Percentiles rank a stretch among this genome's conserved stretches.
Conservation (phyloP, 2,888 invertebrate species). For the Thymelicus lineola region DNA sequence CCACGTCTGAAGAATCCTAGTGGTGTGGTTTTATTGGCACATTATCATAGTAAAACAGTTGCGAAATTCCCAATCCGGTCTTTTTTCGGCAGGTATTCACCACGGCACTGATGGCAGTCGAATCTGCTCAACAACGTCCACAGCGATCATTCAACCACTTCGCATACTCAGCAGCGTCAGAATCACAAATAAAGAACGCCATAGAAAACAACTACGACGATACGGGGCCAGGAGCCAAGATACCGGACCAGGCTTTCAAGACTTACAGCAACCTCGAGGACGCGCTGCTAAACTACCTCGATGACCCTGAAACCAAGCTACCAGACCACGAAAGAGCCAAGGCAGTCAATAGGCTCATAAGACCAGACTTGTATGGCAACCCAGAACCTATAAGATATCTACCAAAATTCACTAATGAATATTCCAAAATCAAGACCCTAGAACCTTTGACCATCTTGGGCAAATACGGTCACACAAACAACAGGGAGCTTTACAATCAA, state of each 20-base stretch:
- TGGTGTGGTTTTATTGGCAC: too few species aligned
- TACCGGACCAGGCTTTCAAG: slow-evolving; percentile 64
- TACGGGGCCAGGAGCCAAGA: slow-evolving; percentile 75
- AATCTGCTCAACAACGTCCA: slow-evolving; percentile 20
- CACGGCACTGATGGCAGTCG: slow-evolving; percentile 8
- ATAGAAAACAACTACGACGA: slow-evolving; percentile 76
- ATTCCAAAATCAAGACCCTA: slow-evolving; percentile 48
- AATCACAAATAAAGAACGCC: slow-evolving; percentile 72
- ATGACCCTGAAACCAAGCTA: slow-evolving; percentile 73
- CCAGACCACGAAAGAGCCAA: slow-evolving; percentile 63
- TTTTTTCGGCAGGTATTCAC: slow-evolving; percentile 11
- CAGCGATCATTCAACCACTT: slow-evolving; percentile 21
- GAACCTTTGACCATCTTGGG: slow-evolving; percentile 24
- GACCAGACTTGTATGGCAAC: slow-evolving; percentile 34
- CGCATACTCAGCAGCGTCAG: slow-evolving; percentile 63
- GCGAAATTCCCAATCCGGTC: too few species aligned
- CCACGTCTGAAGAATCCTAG: too few species aligned
- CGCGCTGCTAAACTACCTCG: slow-evolving; percentile 65
- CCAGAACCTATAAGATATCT: slow-evolving; percentile 42
- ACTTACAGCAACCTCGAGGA: slow-evolving; percentile 70
- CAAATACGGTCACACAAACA: slow-evolving; percentile 17
- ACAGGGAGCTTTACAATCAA: slow-evolving; percentile 6
- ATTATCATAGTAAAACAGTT: too few species aligned
- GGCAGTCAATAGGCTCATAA: slow-evolving; percentile 54
- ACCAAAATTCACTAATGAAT: slow-evolving; percentile 57